A percentile compares a stretch with the other conserved stretches of the same genome.
Evolutionary conservation across 1,140 invertebrate genomes (phyloP).

Genomic region (Drosophila bocqueti): DNA sequence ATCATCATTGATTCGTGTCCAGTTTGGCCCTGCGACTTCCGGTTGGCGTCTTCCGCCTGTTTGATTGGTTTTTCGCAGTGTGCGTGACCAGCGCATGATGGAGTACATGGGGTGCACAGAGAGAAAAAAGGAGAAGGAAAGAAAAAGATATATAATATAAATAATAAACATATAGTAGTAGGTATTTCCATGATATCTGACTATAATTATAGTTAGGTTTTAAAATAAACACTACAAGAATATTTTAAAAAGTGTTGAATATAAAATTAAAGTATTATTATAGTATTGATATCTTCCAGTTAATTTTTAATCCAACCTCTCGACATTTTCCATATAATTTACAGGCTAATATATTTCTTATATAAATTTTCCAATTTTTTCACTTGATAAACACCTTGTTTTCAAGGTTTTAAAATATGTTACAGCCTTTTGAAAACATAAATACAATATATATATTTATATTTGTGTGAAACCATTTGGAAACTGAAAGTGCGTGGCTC

Average conservation of each 20-base stretch:
- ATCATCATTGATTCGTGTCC: conserved; percentile 30
- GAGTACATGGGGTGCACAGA: background rate
- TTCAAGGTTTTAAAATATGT: background rate
- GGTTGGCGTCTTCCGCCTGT: conserved; percentile 34
- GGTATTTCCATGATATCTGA: too few relatives aligned
- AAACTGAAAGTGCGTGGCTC: too few relatives aligned
- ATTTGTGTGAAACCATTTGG: background rate
- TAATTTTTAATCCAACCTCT: background rate
- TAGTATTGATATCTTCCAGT: too few relatives aligned
- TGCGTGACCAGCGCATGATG: conserved; percentile 42
- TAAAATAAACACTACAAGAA: too few relatives aligned
- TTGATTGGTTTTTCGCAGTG: conserved; percentile 42
- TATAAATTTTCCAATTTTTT: too few relatives aligned
- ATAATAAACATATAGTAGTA: too few relatives aligned
- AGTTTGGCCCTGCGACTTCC: conserved; percentile 54
- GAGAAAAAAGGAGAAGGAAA: background rate
- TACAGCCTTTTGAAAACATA: background rate
- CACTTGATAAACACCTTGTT: too few relatives aligned
- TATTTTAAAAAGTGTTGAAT: too few relatives aligned
- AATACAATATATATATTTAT: background rate
- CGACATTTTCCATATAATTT: background rate
- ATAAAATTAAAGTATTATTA: too few relatives aligned
- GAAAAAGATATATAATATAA: too few relatives aligned
- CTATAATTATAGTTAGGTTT: too few relatives aligned
- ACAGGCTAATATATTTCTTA: too few relatives aligned